Conservation (phyloP, 2,888 invertebrate genomes). For the Heliconius erato region DNA sequence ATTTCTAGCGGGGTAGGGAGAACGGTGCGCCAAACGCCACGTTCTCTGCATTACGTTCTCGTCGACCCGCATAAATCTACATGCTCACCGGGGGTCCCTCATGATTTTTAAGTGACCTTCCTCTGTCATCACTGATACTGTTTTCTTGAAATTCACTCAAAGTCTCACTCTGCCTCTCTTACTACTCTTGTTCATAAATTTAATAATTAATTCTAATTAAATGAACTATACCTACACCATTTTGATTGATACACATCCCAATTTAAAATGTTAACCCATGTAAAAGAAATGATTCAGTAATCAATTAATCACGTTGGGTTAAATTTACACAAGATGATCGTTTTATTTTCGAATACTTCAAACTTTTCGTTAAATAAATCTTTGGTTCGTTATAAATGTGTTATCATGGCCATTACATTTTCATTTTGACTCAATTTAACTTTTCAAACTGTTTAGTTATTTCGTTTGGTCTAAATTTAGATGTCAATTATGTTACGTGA, state of each 20-base stretch:
- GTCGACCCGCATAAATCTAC: background rate
- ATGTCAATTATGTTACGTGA: background rate
- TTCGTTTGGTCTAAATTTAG: constrained; percentile 9
- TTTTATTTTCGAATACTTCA: constrained; percentile 15
- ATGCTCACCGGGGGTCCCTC: background rate
- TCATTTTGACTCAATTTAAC: constrained; percentile 24
- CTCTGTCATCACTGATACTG: background rate
- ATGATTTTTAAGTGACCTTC: background rate
- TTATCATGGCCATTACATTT: constrained; percentile 37
- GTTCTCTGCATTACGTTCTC: too few relatives aligned
- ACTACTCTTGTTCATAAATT: background rate
- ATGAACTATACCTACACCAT: background rate
- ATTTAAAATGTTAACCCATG: background rate
- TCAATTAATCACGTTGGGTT: constrained; percentile 13
- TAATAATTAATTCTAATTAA: background rate
- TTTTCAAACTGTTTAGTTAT: background rate
- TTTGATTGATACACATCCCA: background rate
- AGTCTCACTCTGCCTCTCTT: background rate
- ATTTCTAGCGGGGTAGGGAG: too few relatives aligned
- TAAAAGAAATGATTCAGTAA: constrained; percentile 9
- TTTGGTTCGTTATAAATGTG: constrained; percentile 30
- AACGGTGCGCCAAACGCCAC: too few relatives aligned
- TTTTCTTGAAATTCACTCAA: background rate
- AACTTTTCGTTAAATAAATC: constrained; percentile 33
- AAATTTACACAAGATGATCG: constrained; percentile 21